Base-by-base conservation (phyloP, 2,113 vertebrate species). In the Gila orcuttii region DNA sequence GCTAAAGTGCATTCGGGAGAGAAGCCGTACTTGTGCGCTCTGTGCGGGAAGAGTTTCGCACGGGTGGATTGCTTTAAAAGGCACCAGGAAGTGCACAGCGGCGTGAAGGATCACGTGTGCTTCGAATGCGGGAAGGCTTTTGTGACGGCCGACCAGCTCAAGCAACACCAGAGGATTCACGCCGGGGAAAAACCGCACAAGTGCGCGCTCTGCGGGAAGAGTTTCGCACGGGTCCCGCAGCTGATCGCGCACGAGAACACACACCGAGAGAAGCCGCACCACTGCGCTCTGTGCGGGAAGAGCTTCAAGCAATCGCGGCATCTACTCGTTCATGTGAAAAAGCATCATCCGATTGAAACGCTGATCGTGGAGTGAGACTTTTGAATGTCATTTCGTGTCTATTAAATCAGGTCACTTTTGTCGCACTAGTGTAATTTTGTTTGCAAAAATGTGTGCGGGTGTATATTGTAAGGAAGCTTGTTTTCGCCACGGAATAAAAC, bases 61-160 rank as follows among this genome's bases (percentile, higher is more conserved):
- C 68, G 68, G 0, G 68, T 71, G 68, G 77, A 79, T 6, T 79
- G 78, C n/a, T 80, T 80, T 6, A 39, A 62, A 45, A 80, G 55
- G 59, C 78, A 80, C 15, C 78, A 80, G 78, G 59, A 62, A 21
- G 31, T 62, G 8, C 77, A 79, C 13, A n/a, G 31, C 12, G 77
- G 77, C 1, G 55, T 79, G 52, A 79, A 60, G 57, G 77, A 60
- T 62, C 78, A 80, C 2, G 57, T 80, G 78, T 80, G 78, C 15
- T 64, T 19, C 17, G 21, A 62, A 0, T 80, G 78, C 15, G 57
- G 59, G 57, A 80, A 62, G 59, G 36, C 57, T 2, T 80, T 80
- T 25, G 62, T 45, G 28, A 80, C 78, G 0, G 33, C 57, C 52
- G 33, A 59, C 3, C 77, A 62, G 15, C 59, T 80, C 57, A 80